phyloP scores from a whole-genome alignment of 1,140 invertebrate genomes.

The Ceratoteleas bidentatus region DNA sequence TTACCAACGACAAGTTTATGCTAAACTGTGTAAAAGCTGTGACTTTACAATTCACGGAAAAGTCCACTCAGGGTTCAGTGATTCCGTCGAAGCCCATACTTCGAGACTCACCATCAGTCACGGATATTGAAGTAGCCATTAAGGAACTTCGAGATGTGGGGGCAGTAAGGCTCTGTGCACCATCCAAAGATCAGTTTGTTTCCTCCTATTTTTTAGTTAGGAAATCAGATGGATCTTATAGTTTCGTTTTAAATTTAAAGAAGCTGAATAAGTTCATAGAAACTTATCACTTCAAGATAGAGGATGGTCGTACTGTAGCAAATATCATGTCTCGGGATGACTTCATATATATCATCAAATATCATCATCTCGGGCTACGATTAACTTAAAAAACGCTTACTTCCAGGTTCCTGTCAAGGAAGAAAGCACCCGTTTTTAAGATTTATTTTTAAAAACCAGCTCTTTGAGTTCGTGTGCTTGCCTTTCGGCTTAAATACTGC shows the following conservation, averaged over 20 bases:
- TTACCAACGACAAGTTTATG: slow-evolving; percentile 15
- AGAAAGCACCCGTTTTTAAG: slow-evolving; percentile 3
- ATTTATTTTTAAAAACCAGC: slow-evolving; percentile 20
- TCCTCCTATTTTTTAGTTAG: slow-evolving; percentile 3
- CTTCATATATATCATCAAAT: too few species aligned
- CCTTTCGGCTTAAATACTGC: slow-evolving; percentile 21
- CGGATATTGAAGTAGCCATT: slow-evolving; percentile 1
- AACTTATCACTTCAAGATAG: slow-evolving; percentile 43
- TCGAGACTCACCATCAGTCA: neutral
- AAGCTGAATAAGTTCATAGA: slow-evolving; percentile 33
- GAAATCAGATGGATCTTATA: neutral
- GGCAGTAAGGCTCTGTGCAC: slow-evolving; percentile 7
- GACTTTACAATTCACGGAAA: neutral
- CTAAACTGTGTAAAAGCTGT: neutral
- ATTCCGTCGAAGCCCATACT: slow-evolving; percentile 6
- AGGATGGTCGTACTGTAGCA: slow-evolving; percentile 19
- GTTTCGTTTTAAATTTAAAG: slow-evolving; percentile 34
- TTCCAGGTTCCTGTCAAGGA: slow-evolving; percentile 42
- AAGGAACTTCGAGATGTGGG: slow-evolving; percentile 1
- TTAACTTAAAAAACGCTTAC: slow-evolving; percentile 56
- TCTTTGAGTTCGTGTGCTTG: slow-evolving; percentile 10
- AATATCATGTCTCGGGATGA: slow-evolving; percentile 13
- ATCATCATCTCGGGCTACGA: too few species aligned
- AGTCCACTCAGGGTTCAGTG: neutral
- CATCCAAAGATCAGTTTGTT: neutral